Conservation (phyloP, 2,113 vertebrate genomes). For the Tupaia chinensis region DNA sequence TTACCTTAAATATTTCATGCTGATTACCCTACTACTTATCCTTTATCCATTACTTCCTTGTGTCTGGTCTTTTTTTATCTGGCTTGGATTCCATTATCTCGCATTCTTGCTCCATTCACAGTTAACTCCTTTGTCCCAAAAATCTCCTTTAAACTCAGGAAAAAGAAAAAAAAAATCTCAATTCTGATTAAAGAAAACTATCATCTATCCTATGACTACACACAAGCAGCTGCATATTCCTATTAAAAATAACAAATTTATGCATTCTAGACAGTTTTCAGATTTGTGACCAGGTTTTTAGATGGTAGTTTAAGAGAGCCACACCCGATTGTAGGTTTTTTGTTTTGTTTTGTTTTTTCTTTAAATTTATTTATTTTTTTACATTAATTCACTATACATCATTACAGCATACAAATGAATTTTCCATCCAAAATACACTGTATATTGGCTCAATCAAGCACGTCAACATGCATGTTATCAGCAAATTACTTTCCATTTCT, state of each 20-base stretch:
- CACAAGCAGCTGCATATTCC: not conserved
- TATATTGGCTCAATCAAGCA: too few species aligned
- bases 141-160: not conserved
- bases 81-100: not conserved
- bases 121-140: not conserved
- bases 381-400: too few species aligned
- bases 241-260: not conserved
- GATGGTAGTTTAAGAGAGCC: not conserved
- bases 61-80: not conserved
- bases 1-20: not conserved
- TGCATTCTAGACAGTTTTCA: not conserved
- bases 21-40: not conserved
- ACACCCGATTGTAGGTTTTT: not conserved
- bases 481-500: too few species aligned
- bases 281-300: not conserved
- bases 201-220: not conserved
- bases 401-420: too few species aligned
- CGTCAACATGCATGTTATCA: too few species aligned
- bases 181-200: not conserved
- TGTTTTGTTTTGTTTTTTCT: too few species aligned
- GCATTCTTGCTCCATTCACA: not conserved
- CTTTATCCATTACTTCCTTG: not conserved
- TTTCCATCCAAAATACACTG: too few species aligned
- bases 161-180: not conserved
- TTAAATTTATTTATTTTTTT: too few species aligned